Evolutionary conservation across 2,797 vertebrate genomes (phyloP).

Genomic region (Cyclopterus lumpus): DNA sequence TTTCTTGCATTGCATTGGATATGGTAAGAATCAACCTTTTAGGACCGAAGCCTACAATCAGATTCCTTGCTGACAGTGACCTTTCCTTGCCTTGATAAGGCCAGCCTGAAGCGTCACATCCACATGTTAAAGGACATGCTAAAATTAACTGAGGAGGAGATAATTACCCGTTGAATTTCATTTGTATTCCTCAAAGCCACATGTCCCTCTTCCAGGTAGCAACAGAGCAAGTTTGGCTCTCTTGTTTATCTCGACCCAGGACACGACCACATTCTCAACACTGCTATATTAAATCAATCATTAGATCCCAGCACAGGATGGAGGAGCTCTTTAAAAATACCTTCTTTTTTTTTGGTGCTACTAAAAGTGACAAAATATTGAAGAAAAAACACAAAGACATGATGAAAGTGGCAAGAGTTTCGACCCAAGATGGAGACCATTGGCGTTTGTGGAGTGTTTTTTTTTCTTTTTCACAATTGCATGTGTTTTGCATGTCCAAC

Average conservation of each 20-base stretch:
- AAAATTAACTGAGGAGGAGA: constrained; percentile 71
- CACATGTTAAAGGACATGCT: constrained; percentile 71
- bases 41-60: constrained; percentile 63
- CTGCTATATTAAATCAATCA: not conserved
- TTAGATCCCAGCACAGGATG: not conserved
- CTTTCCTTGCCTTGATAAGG: constrained; percentile 80
- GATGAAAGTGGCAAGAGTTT: not conserved
- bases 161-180: constrained; percentile 80
- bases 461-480: not conserved
- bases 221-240: not conserved
- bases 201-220: constrained; percentile 32
- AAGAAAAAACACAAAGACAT: not conserved
- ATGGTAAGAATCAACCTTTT: constrained; percentile 21
- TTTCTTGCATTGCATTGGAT: constrained; percentile 40
- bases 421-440: not conserved
- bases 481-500: not conserved
- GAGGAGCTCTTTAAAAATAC: too few relatives aligned
- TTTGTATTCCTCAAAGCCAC: constrained; percentile 58
- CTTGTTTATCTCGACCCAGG: not conserved
- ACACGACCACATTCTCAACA: not conserved
- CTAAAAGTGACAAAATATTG: not conserved
- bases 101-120: constrained; percentile 69
- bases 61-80: constrained; percentile 75
- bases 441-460: not conserved
- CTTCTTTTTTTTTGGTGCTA: not conserved